phyloP scores from a whole-genome alignment of 2,888 invertebrate species.

The Pteria penguin region DNA sequence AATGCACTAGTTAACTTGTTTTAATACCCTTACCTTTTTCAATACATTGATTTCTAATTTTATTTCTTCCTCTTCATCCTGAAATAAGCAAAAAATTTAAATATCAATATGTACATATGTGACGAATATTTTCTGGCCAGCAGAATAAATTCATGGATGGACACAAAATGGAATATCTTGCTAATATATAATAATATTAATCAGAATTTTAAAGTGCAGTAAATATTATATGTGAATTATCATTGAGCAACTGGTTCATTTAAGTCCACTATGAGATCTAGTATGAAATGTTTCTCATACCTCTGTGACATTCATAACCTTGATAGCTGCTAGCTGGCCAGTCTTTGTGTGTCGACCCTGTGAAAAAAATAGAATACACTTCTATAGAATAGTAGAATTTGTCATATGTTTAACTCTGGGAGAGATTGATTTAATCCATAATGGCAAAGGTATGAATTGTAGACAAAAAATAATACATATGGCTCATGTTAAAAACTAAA shows the following conservation, averaged over 20 bases:
- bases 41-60: conserved; percentile 99
- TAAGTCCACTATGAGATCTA: background rate
- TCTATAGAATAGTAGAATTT: background rate
- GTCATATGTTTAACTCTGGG: no score
- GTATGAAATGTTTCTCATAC: conserved; percentile 75
- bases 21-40: conserved; percentile 89
- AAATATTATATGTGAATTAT: no score
- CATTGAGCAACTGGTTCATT: no score
- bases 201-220: background rate
- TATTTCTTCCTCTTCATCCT: conserved; percentile 99
- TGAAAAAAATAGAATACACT: conserved; percentile 63
- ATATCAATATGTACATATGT: background rate
- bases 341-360: conserved; percentile 99
- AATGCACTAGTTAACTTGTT: no score
- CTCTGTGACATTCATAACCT: conserved; percentile 99
- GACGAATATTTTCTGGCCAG: background rate
- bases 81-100: conserved; percentile 60
- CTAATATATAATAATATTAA: background rate
- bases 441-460: no score
- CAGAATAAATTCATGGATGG: background rate
- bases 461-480: no score
- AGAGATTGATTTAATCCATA: no score
- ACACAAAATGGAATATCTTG: background rate
- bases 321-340: conserved; percentile 99
- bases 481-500: no score